Conservation (phyloP, 2,888 invertebrate species). For the Drosophila sordidula region DNA sequence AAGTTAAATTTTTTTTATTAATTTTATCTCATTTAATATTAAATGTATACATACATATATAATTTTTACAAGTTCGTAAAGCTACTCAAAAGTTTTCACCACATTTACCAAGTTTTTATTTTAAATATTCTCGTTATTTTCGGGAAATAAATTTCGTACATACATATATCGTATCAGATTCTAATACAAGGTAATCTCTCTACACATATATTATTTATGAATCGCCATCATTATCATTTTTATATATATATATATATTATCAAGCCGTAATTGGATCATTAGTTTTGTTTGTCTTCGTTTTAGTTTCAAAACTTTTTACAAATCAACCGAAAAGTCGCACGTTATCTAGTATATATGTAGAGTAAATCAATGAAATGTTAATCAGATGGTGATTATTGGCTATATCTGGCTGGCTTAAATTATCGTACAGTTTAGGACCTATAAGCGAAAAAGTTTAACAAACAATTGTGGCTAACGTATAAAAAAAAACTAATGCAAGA, state of each 20-base stretch:
- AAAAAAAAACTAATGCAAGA: slow-evolving; percentile 24
- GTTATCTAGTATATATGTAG: slow-evolving; percentile 17
- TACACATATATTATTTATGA: slow-evolving; percentile 27
- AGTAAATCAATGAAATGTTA: slow-evolving; percentile 20
- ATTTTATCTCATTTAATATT: slow-evolving; percentile 72
- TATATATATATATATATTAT: slow-evolving; percentile 25
- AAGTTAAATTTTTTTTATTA: slow-evolving; percentile 71
- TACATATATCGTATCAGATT: slow-evolving; percentile 36
- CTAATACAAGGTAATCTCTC: slow-evolving; percentile 63
- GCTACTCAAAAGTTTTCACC: slow-evolving; percentile 73
- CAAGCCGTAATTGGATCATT: slow-evolving; percentile 16
- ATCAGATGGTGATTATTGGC: slow-evolving; percentile 40
- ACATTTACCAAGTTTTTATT: slow-evolving; percentile 55
- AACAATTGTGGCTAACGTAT: slow-evolving; percentile 65
- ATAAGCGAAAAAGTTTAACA: slow-evolving; percentile 56
- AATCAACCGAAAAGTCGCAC: slow-evolving; percentile 41
- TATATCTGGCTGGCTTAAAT: slow-evolving; percentile 52
- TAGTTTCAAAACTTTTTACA: slow-evolving; percentile 42
- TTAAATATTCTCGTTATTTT: slow-evolving; percentile 24
- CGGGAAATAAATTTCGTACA: slow-evolving; percentile 26
- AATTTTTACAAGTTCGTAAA: slow-evolving; percentile 79
- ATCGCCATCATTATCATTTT: slow-evolving; percentile 10
- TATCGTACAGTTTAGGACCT: slow-evolving; percentile 54
- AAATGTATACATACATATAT: slow-evolving; percentile 76
- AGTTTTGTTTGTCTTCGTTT: neutral